Evolutionary conservation across 2,888 invertebrate genomes (phyloP), one percentile per base, ranked within the genome.

Genomic region (Harpalus rubripes): DNA sequence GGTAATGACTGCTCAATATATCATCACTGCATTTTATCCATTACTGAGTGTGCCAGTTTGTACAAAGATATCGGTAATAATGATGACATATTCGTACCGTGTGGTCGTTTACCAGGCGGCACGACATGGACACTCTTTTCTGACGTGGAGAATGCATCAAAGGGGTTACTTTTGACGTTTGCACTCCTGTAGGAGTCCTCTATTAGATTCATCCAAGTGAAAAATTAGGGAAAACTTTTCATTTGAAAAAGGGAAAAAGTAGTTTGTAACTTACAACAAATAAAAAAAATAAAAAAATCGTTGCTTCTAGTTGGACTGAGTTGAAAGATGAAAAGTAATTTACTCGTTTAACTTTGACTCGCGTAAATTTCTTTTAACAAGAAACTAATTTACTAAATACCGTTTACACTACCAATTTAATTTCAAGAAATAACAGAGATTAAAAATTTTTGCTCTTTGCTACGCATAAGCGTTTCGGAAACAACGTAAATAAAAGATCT

Each of bases 261-360:
- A 59, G 59, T 59, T 59, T 15, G 58, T 16, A 59, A 16, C 16
- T 59, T 15, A 59, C 59, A 16, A n/a, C n/a, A n/a, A n/a, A n/a
- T n/a, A n/a, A n/a, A n/a, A n/a, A 6, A 15, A 59, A 59, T n/a
- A 16, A 16, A 15, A 58, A 16, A 59, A 16, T 16, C 6, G 16
- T 59, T 15, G 2, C 59, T 16, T 10, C 15, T 15, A 16, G 16
- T 16, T 59, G 15, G 16, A 59, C 0, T 7, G 16, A 15, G 16
- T 16, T 59, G 18, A 16, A 16, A 59, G 59, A 59, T 59, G 15
- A 59, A 15, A 59, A 59, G n/a, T 59, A 59, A 59, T 59, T 59
- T 16, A 59, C 59, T 59, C 59, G 59, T 59, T 59, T 59, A 59
- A 59, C 16, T 59, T 59, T 59, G 59, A 16, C 59, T 16, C 15